Conservation (phyloP, 2,888 invertebrate genomes). For the Caenorhabditis plicata region DNA sequence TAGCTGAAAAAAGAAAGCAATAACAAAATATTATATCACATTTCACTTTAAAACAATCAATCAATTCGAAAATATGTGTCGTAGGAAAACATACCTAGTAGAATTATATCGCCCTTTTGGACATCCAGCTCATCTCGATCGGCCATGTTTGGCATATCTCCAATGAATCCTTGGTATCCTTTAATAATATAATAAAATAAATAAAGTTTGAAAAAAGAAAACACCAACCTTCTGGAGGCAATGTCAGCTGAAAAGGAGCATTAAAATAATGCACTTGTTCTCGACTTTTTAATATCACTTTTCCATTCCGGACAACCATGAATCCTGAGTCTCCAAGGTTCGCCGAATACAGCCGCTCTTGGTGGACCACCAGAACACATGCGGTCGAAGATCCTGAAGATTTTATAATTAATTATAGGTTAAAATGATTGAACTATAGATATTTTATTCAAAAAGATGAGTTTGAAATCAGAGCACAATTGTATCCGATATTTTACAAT, state of each 20-base stretch:
- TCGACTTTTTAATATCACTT: conserved; percentile 84
- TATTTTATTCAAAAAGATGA: background rate
- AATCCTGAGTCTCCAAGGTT: conserved; percentile 99
- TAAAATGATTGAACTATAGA: background rate
- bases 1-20: conserved; percentile 75
- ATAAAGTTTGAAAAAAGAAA: conserved; percentile 4
- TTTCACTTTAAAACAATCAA: background rate
- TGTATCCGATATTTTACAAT: background rate
- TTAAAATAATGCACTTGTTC: conserved; percentile 99
- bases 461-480: too few species aligned
- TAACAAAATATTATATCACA: background rate
- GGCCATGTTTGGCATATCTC: conserved; percentile 58
- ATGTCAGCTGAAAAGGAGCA: conserved; percentile 92
- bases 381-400: conserved; percentile 83
- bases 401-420: background rate
- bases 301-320: conserved; percentile 83
- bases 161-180: conserved; percentile 58
- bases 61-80: background rate
- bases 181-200: conserved; percentile 5
- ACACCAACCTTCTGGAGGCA: conserved; percentile 74
- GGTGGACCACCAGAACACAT: conserved; percentile 89
- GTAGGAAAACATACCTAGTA: conserved; percentile 17
- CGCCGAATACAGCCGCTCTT: conserved; percentile 88
- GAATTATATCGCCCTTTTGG: conserved; percentile 52
- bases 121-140: conserved; percentile 52